Evolutionary conservation across 2,113 vertebrate species (phyloP).

Genomic region (Ammospiza caudacuta): DNA sequence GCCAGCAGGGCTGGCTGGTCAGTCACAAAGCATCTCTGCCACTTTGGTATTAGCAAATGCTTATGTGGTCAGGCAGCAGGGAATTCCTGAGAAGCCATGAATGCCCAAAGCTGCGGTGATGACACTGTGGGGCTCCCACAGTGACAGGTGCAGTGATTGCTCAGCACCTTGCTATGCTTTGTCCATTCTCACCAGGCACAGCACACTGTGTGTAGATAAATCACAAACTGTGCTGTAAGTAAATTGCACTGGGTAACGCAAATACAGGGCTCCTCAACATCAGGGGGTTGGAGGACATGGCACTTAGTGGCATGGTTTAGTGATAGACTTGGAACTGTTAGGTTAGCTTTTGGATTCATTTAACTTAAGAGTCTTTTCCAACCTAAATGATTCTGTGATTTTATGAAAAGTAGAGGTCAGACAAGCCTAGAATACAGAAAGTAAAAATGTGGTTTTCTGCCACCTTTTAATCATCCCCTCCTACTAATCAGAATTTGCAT

Average conservation of each 20-base stretch:
- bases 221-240: neutral
- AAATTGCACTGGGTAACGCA: neutral
- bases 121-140: neutral
- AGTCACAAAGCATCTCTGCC: neutral
- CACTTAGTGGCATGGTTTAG: neutral
- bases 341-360: neutral
- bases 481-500: neutral
- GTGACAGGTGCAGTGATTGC: neutral
- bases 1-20: neutral
- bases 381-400: neutral
- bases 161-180: conserved; percentile 42
- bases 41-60: neutral
- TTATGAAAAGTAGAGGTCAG: neutral
- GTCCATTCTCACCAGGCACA: neutral
- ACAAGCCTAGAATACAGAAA: neutral
- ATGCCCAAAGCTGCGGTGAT: neutral
- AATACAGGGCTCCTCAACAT: neutral
- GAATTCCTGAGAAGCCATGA: conserved; percentile 31
- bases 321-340: neutral
- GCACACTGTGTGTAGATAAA: neutral
- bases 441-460: neutral
- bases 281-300: neutral
- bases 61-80: neutral
- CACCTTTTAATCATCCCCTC: neutral
- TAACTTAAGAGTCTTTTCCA: neutral